These are phyloP conservation scores for Clepsis dumicolana DNA, from an alignment of 2,888 invertebrate genomes.

Conservation along the genomic window DNA sequence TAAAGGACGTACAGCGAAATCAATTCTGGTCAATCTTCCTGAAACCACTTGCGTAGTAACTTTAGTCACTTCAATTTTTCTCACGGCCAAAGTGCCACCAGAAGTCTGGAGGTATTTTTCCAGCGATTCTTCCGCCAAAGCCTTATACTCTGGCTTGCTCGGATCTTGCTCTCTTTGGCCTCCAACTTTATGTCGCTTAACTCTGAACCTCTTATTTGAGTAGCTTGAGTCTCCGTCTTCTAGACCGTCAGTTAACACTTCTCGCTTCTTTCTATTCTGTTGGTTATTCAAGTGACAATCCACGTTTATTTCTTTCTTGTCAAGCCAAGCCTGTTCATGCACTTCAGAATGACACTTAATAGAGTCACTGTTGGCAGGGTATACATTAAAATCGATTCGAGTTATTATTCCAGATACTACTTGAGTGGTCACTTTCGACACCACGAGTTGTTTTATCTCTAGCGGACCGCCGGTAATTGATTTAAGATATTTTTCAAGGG, in stretches of 20 bases:
- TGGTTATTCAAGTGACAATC: slow-evolving; percentile 48
- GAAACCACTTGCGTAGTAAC: slow-evolving; percentile 54
- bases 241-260: too few species aligned
- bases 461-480: slow-evolving; percentile 47
- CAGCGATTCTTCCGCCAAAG: slow-evolving; percentile 53
- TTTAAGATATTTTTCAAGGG: slow-evolving; percentile 53
- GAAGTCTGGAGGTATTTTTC: slow-evolving; percentile 48
- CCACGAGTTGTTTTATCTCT: slow-evolving; percentile 53
- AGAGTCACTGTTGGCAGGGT: slow-evolving; percentile 68
- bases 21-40: slow-evolving; percentile 49
- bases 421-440: slow-evolving; percentile 67
- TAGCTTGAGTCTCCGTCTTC: too few species aligned
- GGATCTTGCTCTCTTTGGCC: slow-evolving; percentile 45
- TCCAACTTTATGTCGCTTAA: slow-evolving; percentile 22
- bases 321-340: slow-evolving; percentile 50
- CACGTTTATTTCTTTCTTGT: slow-evolving; percentile 56
- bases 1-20: slow-evolving; percentile 47
- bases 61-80: slow-evolving; percentile 45
- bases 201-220: too few species aligned
- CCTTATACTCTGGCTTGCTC: slow-evolving; percentile 49
- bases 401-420: slow-evolving; percentile 76
- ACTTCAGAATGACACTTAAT: slow-evolving; percentile 48
- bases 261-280: slow-evolving; percentile 40
- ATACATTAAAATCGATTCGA: slow-evolving; percentile 53
- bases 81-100: slow-evolving; percentile 41